A percentile compares a stretch with the other conserved stretches of the same genome.
Conservation (phyloP, 2,113 vertebrate species). For the Vireo altiloquus region DNA sequence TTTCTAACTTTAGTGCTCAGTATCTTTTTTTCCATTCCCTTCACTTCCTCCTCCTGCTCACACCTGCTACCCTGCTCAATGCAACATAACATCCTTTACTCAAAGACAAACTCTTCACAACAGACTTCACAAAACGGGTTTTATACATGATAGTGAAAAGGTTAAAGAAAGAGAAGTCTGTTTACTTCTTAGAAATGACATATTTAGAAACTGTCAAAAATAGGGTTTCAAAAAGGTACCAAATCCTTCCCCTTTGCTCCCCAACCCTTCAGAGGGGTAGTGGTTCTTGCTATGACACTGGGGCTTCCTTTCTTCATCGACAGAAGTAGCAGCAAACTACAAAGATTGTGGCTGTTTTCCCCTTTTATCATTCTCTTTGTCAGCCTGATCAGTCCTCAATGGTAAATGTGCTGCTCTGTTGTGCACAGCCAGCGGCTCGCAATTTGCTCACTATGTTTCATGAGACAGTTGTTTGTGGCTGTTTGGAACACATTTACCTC, state of each 20-base stretch:
- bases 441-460: slow-evolving; percentile 80
- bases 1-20: background rate
- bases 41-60: background rate
- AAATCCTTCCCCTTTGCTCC: background rate
- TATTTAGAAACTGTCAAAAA: background rate
- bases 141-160: background rate
- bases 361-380: slow-evolving; percentile 77
- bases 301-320: background rate
- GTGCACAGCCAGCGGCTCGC: slow-evolving; percentile 75
- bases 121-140: background rate
- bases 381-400: slow-evolving; percentile 69
- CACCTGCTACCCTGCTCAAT: background rate
- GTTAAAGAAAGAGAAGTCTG: background rate
- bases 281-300: background rate
- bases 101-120: background rate
- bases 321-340: slow-evolving; percentile 37
- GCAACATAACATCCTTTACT: background rate
- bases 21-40: background rate
- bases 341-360: slow-evolving; percentile 63
- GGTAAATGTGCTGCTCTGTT: slow-evolving; percentile 72
- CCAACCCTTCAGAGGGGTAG: background rate
- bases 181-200: background rate
- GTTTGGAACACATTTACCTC: slow-evolving; percentile 81
- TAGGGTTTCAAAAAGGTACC: background rate
- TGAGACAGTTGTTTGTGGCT: slow-evolving; percentile 82